Evolutionary conservation across 1,140 invertebrate species (phyloP), one percentile per base, ranked within the genome.

Genomic region (Aphelinus atriplicis): DNA sequence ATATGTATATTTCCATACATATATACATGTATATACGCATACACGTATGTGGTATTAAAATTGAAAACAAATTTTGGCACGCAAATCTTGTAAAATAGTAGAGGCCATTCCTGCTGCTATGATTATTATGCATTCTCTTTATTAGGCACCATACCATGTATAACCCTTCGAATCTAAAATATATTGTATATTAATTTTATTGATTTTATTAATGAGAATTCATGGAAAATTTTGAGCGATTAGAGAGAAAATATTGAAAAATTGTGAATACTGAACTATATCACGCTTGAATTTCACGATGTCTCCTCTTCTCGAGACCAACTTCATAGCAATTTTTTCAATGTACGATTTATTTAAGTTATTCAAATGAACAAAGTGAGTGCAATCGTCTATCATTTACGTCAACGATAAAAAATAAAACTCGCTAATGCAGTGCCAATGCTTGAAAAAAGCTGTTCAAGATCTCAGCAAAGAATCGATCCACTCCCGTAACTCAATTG

Each of bases 11-110:
- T 4, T 43, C 47, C 47, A 63, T 50, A 42, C 26, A 69, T 60
- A 53, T 42, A 53, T n/a, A 63, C 42, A 58, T 62, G 43, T 62
- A 55, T 55, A 69, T 70, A 43, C 43, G n/a, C 48, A 55, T 77
- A 72, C 76, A 77, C 57, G 78, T 81, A 74, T 68, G 81, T 81
- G 77, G 77, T 81, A 80, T 81, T 78, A 78, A 77, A 60, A 77
- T 79, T 72, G 78, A 83, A 81, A 80, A 82, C 79, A 79, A 79
- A 80, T 87, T 87, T 84, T 83, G 86, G 84, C 85, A 87, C 83
- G 81, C 78, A 82, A 86, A 84, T 86, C 83, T 85, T 88, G 86
- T 87, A 87, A 86, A 79, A 87, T 87, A 88, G 85, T 84, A 84
- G 83, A 84, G 81, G 83, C 81, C 85, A 85, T 85, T 85, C 81